Evolutionary conservation across 2,797 vertebrate species (phyloP).

Genomic region (Hyperoplus lanceolatus): DNA sequence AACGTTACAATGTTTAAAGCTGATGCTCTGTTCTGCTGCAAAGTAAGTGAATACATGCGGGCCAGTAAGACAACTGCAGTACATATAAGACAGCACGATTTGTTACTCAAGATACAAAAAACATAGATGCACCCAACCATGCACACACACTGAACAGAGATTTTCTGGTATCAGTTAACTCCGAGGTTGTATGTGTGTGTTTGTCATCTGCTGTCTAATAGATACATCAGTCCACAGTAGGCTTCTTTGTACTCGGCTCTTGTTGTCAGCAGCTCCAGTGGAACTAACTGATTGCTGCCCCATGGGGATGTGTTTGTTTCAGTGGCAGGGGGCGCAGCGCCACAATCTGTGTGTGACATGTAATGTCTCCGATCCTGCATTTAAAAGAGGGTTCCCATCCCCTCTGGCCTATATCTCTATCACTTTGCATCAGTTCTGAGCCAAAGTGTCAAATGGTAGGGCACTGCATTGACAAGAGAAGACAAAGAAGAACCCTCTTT

Average conservation of each 20-base stretch:
- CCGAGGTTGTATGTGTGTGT: constrained; percentile 23
- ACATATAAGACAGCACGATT: not conserved
- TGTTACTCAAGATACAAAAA: constrained; percentile 8
- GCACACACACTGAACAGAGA: not conserved
- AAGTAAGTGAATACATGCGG: not conserved
- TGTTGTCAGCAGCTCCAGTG: constrained; percentile 54
- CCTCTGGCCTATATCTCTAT: constrained; percentile 37
- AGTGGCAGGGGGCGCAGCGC: constrained; percentile 1
- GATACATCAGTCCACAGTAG: constrained; percentile 54
- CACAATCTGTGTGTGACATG: constrained; percentile 44
- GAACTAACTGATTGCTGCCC: constrained; percentile 72
- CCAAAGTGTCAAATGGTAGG: constrained; percentile 44
- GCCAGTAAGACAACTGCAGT: not conserved
- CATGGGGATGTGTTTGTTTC: constrained; percentile 42
- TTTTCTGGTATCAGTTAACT: constrained; percentile 19
- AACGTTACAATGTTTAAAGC: not conserved
- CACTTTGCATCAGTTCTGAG: constrained; percentile 45
- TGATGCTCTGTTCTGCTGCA: not conserved
- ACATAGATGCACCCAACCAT: constrained; percentile 1
- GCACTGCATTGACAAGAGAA: constrained; percentile 24
- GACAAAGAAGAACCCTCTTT: constrained; percentile 22
- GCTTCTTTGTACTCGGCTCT: constrained; percentile 52
- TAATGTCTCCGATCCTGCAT: constrained; percentile 41
- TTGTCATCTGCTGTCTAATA: constrained; percentile 59
- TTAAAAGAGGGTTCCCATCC: constrained; percentile 56